Percentiles rank a stretch among this genome's conserved stretches.
Evolutionary conservation across 1,140 invertebrate genomes (phyloP).

Genomic region (Conopomorpha cramerella): DNA sequence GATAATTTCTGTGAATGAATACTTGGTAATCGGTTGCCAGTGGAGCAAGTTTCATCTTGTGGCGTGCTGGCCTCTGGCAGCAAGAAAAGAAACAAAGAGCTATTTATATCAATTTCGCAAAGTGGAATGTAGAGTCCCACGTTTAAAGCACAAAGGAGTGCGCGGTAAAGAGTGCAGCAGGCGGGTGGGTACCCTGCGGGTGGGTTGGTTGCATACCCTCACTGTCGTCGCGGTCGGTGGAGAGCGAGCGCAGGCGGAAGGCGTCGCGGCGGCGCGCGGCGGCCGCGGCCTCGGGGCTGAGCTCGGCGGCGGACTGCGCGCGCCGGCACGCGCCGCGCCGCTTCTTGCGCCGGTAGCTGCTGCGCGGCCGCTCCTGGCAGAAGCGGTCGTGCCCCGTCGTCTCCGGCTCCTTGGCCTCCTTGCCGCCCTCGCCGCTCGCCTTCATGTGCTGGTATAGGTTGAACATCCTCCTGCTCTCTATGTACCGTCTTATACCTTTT

Average conservation of each 20-base stretch:
- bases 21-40: too few species aligned
- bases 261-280: slow-evolving; percentile 65
- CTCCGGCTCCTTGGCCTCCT: slow-evolving; percentile 63
- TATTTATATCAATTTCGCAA: too few species aligned
- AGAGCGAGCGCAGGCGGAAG: slow-evolving; percentile 62
- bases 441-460: slow-evolving; percentile 77
- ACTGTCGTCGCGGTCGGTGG: slow-evolving; percentile 54
- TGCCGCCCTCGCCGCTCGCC: slow-evolving; percentile 64
- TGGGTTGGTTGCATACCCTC: slow-evolving; percentile 53
- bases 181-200: too few species aligned
- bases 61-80: too few species aligned
- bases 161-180: too few species aligned
- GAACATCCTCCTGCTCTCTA: slow-evolving; percentile 64
- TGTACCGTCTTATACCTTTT: too few species aligned
- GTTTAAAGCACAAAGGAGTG: too few species aligned
- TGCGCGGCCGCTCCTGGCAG: slow-evolving; percentile 68
- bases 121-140: too few species aligned
- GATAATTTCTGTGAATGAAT: too few species aligned
- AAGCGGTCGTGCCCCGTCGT: slow-evolving; percentile 78
- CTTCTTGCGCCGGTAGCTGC: slow-evolving; percentile 61
- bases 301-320: slow-evolving; percentile 75
- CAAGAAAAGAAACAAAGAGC: too few species aligned
- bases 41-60: too few species aligned
- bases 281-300: slow-evolving; percentile 67
- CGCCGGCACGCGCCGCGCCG: slow-evolving; percentile 62